Evolutionary conservation across 1,140 invertebrate species (phyloP), one percentile per base, ranked within the genome.

Genomic region (Acromyrmex charruanus): DNA sequence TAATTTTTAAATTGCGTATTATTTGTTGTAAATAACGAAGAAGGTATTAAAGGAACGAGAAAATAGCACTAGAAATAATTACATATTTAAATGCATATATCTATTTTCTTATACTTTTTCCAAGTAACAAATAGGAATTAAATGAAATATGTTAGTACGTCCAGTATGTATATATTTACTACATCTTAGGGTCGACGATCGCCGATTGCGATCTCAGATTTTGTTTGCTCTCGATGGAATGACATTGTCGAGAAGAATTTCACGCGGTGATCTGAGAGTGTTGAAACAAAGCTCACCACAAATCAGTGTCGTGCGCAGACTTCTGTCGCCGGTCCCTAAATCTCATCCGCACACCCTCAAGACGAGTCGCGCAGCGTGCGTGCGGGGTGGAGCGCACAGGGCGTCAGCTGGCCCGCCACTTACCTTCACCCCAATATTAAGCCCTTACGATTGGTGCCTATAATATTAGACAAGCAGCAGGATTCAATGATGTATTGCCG

Each of bases 351-450:
- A 95, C 94, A 95, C 95, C 93, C 94, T 95, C 94, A 94, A 95
- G 94, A 94, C 94, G 93, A 95, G 94, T 92, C 93, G 89, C 94
- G 89, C 94, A 94, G 93, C 94, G 94, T 95, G 94, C 94, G 94
- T 95, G 94, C 93, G 91, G 94, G 92, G 92, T 93, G 91, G 92
- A 92, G 90, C 77, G 77, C 86, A 89, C 85, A 89, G 85, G 94
- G 95, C 95, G 95, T 95, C 95, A 95, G 95, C 94, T 95, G 95
- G 92, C 94, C 92, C 92, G 93, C 94, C 94, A 95, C 95, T 95
- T 95, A 95, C 94, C 95, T 95, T 95, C 94, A 95, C 94, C 95
- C 95, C 93, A 94, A 95, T 95, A 95, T 95, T 95, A 95, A 95
- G 94, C 94, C 93, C 94, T 95, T 93, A 93, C 93, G 93, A 95